Base-by-base conservation (phyloP, 2,797 vertebrate species). In the Microhierax caerulescens region DNA sequence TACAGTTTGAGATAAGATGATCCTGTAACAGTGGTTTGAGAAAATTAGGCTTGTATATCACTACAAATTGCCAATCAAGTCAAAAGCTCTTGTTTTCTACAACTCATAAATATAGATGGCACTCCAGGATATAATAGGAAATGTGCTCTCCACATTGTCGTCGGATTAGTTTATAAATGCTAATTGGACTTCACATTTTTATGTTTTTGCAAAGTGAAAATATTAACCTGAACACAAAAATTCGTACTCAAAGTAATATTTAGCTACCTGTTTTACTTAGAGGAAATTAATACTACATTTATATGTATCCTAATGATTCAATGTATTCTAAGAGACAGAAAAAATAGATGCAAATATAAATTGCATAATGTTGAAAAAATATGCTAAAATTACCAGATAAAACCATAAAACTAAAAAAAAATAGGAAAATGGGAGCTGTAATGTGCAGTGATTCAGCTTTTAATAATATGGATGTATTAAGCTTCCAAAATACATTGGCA, bases 61-160 rank as follows among this genome's bases (percentile, higher is more conserved):
- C 50, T 74, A 70, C 27, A 95, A 94, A 89, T 61, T 94, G 57
- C n/a, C 85, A 94, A 75, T 85, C 65, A 87, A 60, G 22, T 67
- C 64, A 96, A 92, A 95, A 95, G 61, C 11, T 74, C 72, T 91
- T 90, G 65, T 84, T 93, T 84, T 82, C 25, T 92, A 70, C 41
- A 37, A 36, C 36, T 81, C 37, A 83, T 86, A 92, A 95, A 92
- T 56, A 92, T 43, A 96, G 51, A 89, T 88, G 34, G 13, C 63
- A 85, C 83, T 89, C 81, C 30, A 61, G 61, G 11, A 84, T 86
- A 41, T 32, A 95, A 81, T 13, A 84, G 92, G 91, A 95, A 90
- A 70, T 54, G 32, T 76, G 61, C n/a, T 79, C 25, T 89, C 34
- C n/a, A 65, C 20, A 45, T 68, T 28, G 13, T 79, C 11, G 3